Evolutionary conservation across 2,888 invertebrate genomes (phyloP), one percentile per base, ranked within the genome.

Genomic region (Dryomyza anilis): DNA sequence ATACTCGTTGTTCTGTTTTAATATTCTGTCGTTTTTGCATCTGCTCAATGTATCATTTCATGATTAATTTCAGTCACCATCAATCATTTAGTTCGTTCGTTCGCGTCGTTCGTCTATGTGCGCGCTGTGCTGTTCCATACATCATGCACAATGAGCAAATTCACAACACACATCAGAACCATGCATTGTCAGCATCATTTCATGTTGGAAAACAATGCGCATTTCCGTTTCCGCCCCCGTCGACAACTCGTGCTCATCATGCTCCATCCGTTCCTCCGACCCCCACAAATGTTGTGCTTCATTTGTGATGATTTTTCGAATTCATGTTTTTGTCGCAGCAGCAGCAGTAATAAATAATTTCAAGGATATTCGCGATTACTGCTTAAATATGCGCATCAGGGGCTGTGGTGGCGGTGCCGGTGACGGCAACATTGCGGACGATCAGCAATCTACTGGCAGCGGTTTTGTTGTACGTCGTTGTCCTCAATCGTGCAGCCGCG

Each of bases 51-150:
- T 52, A 61, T 52, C 60, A 61, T 61, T 39, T 52, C 52, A 25
- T 61, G 60, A 61, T 61, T 61, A 61, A 61, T 61, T 61, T 61
- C 60, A 52, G 50, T 25, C 36, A 52, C 50, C 33, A 61, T 52
- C 60, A 61, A 61, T 61, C 60, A 61, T 52, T 52, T n/a, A n/a
- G 36, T 21, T 19, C 27, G 30, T 10, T 8, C 3, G 23, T 36
- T 23, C 33, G 36, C 12, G 21, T 10, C 19, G 14, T n/a, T 5
- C 3, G 23, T 19, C 14, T 7, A 2, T 10, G 12, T 1, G 19
- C 8, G 16, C 4, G 12, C 5, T 39, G 16, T 50, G 21, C 14
- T 8, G 21, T 21, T n/a, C 4, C n/a, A 36, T 33, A n/a, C 2
- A 27, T 50, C 58, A 46, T 46, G 30, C 58, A 58, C 29, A 55